Evolutionary conservation across 2,113 vertebrate species (phyloP).

Genomic region (Ciconia stormi): DNA sequence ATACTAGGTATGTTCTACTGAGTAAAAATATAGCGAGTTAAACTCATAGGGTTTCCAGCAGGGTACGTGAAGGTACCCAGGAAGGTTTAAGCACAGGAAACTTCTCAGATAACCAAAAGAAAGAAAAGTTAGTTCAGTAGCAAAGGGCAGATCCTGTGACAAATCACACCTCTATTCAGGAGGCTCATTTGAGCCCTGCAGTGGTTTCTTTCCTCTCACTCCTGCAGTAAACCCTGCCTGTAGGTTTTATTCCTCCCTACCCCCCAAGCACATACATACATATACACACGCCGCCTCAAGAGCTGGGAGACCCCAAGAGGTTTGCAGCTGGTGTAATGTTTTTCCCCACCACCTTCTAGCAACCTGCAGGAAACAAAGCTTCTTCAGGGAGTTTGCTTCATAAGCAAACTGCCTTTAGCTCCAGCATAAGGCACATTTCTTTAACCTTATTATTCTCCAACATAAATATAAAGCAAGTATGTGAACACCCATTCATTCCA

Average conservation of each 20-base stretch:
- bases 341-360: background rate
- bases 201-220: background rate
- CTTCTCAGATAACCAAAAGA: background rate
- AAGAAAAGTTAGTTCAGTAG: background rate
- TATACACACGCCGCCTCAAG: background rate
- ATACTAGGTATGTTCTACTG: background rate
- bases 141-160: slow-evolving; percentile 1
- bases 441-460: background rate
- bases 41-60: background rate
- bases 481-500: background rate
- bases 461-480: background rate
- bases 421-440: background rate
- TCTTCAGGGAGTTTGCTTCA: background rate
- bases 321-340: background rate
- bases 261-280: background rate
- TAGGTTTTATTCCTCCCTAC: background rate
- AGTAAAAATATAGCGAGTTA: background rate
- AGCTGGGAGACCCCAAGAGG: background rate
- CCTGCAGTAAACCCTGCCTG: background rate
- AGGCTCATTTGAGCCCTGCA: background rate
- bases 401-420: background rate
- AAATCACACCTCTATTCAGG: background rate
- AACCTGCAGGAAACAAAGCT: background rate
- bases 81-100: background rate
- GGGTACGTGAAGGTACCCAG: background rate